Conservation (phyloP, 1,140 invertebrate genomes). For the Drosophila burlai region DNA sequence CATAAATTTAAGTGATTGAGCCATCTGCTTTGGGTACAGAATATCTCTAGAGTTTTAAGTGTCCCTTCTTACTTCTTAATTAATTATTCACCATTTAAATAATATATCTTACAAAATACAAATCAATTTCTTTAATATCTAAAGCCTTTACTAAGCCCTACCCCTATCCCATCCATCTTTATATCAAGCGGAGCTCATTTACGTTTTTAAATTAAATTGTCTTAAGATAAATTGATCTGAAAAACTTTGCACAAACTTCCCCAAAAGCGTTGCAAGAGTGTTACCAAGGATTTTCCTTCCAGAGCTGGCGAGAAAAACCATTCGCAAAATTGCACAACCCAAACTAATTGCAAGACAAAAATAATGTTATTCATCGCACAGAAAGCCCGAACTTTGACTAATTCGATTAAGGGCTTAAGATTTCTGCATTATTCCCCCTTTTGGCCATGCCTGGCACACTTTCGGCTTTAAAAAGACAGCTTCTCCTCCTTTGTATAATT, state of each 20-base stretch:
- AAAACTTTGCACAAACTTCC: background rate
- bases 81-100: too few species aligned
- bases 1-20: too few species aligned
- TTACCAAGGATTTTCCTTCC: background rate
- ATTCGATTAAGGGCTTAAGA: slow-evolving; percentile 42
- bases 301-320: background rate
- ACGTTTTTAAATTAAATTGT: background rate
- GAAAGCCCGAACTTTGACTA: slow-evolving; percentile 18
- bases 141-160: too few species aligned
- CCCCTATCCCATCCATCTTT: too few species aligned
- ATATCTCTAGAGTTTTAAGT: too few species aligned
- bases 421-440: slow-evolving; percentile 17
- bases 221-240: background rate
- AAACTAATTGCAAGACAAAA: slow-evolving; percentile 25
- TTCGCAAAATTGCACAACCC: slow-evolving; percentile 22
- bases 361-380: slow-evolving; percentile 41
- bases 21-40: too few species aligned
- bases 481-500: slow-evolving; percentile 23
- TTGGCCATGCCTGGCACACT: slow-evolving; percentile 42
- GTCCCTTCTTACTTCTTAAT: too few species aligned
- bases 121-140: too few species aligned
- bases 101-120: too few species aligned
- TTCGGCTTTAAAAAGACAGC: slow-evolving; percentile 31
- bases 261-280: background rate
- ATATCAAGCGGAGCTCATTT: too few species aligned